Conservation (phyloP, 1,140 invertebrate genomes). For the Ylistrum balloti region DNA sequence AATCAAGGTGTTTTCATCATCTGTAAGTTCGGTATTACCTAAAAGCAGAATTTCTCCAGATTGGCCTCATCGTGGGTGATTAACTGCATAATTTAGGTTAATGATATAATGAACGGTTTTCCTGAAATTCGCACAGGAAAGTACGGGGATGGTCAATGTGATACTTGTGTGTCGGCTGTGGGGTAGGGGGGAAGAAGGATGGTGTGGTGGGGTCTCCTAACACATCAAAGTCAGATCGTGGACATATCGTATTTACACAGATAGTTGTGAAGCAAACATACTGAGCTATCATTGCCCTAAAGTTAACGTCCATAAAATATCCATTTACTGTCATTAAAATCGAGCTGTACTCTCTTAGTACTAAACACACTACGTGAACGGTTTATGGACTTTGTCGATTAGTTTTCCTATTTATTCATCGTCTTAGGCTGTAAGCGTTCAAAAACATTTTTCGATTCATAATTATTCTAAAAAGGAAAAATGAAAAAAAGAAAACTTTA, state of each 20-base stretch:
- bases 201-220: not conserved
- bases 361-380: not conserved
- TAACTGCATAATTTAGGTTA: not conserved
- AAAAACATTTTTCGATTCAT: not conserved
- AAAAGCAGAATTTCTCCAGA: no score
- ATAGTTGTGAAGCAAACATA: conserved; percentile 25
- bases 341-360: not conserved
- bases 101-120: not conserved
- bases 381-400: not conserved
- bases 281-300: not conserved
- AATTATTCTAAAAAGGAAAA: no score
- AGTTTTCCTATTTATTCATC: not conserved
- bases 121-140: no score
- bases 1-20: no score
- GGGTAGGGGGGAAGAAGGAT: not conserved
- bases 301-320: conserved; percentile 21
- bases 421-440: not conserved
- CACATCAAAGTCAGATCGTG: not conserved
- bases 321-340: not conserved
- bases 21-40: no score
- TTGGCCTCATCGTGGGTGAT: not conserved
- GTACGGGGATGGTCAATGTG: not conserved
- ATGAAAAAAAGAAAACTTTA: no score
- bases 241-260: conserved; percentile 15
- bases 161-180: not conserved